These are phyloP conservation scores for Pollimyrus isidori DNA, from an alignment of 2,113 vertebrate genomes.

Conservation along the genomic window DNA sequence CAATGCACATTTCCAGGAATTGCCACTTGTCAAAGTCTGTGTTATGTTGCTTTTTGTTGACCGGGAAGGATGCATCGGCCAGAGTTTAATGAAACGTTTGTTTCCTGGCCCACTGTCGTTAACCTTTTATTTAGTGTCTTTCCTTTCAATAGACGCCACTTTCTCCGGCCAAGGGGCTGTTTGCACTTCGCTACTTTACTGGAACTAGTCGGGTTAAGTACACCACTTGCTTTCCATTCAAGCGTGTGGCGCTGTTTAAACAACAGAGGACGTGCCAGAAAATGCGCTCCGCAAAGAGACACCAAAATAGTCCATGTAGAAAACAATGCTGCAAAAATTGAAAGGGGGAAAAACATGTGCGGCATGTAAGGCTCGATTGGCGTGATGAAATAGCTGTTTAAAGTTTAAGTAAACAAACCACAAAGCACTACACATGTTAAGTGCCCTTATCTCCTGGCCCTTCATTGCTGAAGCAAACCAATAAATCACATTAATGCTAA, in stretches of 20 bases:
- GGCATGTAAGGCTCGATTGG: neutral
- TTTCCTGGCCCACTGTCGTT: neutral
- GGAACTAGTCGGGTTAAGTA: neutral
- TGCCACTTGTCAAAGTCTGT: neutral
- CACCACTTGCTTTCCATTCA: neutral
- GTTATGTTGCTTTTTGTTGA: neutral
- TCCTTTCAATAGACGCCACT: neutral
- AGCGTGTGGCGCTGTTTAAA: neutral
- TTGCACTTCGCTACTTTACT: neutral
- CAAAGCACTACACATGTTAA: neutral
- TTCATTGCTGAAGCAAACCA: neutral
- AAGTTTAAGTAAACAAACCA: slow-evolving; percentile 8
- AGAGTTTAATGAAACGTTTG: neutral
- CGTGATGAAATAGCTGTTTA: neutral
- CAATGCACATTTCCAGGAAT: neutral
- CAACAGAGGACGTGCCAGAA: neutral
- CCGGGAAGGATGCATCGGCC: neutral
- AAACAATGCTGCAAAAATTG: neutral
- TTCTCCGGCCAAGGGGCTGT: neutral
- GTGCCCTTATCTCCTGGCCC: neutral
- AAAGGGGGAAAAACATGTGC: neutral
- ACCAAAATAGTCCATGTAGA: neutral
- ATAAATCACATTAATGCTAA: neutral
- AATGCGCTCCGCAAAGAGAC: neutral
- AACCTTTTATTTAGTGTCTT: neutral